Evolutionary conservation across 2,888 invertebrate species (phyloP).

Genomic region (Nomada ruficornis): DNA sequence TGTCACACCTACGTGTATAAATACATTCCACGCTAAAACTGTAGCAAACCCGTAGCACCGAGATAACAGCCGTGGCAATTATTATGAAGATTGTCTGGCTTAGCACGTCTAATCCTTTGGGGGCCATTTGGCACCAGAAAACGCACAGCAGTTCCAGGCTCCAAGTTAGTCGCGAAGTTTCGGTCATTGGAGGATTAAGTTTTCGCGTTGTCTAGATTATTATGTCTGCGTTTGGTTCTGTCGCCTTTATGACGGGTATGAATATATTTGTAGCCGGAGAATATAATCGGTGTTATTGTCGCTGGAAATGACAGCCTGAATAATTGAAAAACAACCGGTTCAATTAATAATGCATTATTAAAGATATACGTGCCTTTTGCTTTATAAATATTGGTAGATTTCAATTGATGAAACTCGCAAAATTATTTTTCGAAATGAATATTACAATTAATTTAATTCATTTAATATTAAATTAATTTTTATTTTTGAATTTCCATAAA

Average conservation of each 20-base stretch:
- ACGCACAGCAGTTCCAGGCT: conserved; percentile 21
- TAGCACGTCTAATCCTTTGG: conserved; percentile 44
- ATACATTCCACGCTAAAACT: not conserved
- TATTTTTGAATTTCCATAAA: no score
- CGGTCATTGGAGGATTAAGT: conserved; percentile 54
- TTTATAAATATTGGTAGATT: no score
- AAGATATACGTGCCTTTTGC: no score
- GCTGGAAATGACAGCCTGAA: not conserved
- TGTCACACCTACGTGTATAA: not conserved
- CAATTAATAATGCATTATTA: no score
- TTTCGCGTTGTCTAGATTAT: conserved; percentile 46
- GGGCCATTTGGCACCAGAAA: conserved; percentile 41
- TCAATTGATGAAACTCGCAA: no score
- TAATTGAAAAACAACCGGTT: no score
- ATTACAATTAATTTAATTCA: no score
- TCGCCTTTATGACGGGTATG: conserved; percentile 1
- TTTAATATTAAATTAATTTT: no score
- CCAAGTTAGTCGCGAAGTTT: conserved; percentile 50
- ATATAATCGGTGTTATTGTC: conserved; percentile 24
- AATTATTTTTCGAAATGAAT: no score
- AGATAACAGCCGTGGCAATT: conserved; percentile 37
- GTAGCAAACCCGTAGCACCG: conserved; percentile 10
- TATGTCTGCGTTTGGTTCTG: conserved; percentile 20
- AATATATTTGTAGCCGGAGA: conserved; percentile 27
- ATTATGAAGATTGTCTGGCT: conserved; percentile 37